A percentile compares a stretch with the other conserved stretches of the same genome.
Evolutionary conservation across 2,113 vertebrate species (phyloP).

Genomic region (Colistium nudipinnis): DNA sequence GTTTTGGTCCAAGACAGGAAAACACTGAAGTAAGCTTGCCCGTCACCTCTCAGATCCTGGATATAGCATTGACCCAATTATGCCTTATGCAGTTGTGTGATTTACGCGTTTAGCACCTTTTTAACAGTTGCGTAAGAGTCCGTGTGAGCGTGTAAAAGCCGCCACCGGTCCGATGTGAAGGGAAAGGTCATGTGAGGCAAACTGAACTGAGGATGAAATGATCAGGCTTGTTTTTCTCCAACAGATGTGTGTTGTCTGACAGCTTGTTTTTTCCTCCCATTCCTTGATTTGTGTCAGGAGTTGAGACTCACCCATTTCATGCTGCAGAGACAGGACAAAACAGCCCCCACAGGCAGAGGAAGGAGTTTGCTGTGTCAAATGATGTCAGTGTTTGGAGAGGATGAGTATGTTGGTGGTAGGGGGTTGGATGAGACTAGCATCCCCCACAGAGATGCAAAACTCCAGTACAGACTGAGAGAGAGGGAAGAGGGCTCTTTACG

Average conservation of each 20-base stretch:
- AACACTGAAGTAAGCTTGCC: constrained; percentile 58
- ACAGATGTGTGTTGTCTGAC: constrained; percentile 59
- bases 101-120: constrained; percentile 61
- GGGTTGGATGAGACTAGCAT: constrained; percentile 56
- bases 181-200: constrained; percentile 68
- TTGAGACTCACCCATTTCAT: constrained; percentile 57
- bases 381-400: constrained; percentile 77
- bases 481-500: constrained; percentile 62
- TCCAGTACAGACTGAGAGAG: constrained; percentile 60
- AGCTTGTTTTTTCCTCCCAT: constrained; percentile 35
- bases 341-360: constrained; percentile 70
- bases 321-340: constrained; percentile 54
- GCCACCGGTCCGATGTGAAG: constrained; percentile 7
- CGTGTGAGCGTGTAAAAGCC: constrained; percentile 8
- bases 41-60: constrained; percentile 52
- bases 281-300: constrained; percentile 59
- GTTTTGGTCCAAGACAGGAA: constrained; percentile 59
- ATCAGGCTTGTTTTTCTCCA: constrained; percentile 46
- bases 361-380: constrained; percentile 62
- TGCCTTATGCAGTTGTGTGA: constrained; percentile 39
- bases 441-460: constrained; percentile 73
- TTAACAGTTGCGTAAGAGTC: constrained; percentile 7
- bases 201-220: constrained; percentile 45
- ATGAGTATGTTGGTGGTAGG: constrained; percentile 61
- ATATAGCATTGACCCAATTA: constrained; percentile 57